These are phyloP conservation scores for Chitala chitala DNA, from an alignment of 2,113 vertebrate species.

Conservation along the genomic window DNA sequence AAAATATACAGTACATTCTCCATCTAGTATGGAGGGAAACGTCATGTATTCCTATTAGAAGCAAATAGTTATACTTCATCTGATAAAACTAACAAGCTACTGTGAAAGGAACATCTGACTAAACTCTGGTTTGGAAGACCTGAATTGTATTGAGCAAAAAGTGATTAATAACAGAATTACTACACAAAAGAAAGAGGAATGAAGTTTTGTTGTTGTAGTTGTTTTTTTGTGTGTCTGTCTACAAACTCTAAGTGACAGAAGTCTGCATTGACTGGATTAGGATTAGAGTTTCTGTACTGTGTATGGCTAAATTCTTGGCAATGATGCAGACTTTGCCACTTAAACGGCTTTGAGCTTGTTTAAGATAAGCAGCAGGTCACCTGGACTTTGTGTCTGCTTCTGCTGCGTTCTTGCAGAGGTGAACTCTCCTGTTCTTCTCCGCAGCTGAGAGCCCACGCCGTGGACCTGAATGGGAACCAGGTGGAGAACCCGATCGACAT, in stretches of 20 bases:
- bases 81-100: not conserved
- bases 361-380: too few species aligned
- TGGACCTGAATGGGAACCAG: constrained; percentile 95
- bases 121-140: not conserved
- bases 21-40: not conserved
- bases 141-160: not conserved
- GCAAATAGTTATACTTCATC: not conserved
- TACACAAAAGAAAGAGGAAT: not conserved
- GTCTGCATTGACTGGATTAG: not conserved
- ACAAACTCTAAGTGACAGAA: not conserved
- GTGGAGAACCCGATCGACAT: constrained; percentile 98
- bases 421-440: constrained; percentile 22
- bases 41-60: constrained; percentile 4
- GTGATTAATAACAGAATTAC: not conserved
- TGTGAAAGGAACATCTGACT: not conserved
- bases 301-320: too few species aligned
- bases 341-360: too few species aligned
- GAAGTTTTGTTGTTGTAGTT: not conserved
- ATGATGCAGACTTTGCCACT: too few species aligned
- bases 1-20: not conserved
- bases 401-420: too few species aligned
- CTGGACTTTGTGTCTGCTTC: too few species aligned
- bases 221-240: not conserved
- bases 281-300: too few species aligned
- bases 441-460: constrained; percentile 88